Evolutionary conservation across 2,113 vertebrate species (phyloP).

Genomic region (Saguinus midas): DNA sequence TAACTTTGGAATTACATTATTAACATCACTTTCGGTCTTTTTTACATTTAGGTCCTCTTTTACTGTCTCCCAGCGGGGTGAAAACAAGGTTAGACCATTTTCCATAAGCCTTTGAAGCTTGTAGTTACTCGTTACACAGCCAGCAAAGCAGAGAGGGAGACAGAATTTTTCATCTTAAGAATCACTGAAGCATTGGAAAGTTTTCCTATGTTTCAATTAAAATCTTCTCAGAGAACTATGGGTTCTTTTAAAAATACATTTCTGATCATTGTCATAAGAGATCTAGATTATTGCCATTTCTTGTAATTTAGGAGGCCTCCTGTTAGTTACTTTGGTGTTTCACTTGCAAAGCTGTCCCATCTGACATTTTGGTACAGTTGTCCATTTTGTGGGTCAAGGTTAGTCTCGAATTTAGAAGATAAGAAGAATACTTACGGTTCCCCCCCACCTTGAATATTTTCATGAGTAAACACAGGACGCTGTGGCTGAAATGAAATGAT

Average conservation of each 20-base stretch:
- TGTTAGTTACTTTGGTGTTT: neutral
- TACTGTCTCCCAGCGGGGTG: neutral
- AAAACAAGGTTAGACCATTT: neutral
- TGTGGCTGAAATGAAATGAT: constrained; percentile 88
- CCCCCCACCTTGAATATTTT: constrained; percentile 92
- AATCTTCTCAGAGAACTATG: neutral
- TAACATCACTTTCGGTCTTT: neutral
- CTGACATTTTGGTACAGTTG: neutral
- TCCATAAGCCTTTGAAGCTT: neutral
- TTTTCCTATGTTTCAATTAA: neutral
- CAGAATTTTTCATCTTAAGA: neutral
- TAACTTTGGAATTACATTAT: neutral
- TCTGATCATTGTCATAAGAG: neutral
- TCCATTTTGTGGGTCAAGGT: neutral
- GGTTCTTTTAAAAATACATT: neutral
- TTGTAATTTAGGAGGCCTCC: neutral
- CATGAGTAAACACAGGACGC: constrained; percentile 91
- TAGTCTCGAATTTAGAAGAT: constrained; percentile 77
- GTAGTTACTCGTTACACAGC: neutral
- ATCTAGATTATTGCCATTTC: neutral
- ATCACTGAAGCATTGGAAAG: neutral
- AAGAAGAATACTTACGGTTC: constrained; percentile 95
- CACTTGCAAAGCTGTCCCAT: neutral
- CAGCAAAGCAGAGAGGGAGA: neutral
- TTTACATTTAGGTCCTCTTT: neutral